These are phyloP conservation scores for Sylvietta virens DNA, from an alignment of 2,113 vertebrate species.

Conservation along the genomic window DNA sequence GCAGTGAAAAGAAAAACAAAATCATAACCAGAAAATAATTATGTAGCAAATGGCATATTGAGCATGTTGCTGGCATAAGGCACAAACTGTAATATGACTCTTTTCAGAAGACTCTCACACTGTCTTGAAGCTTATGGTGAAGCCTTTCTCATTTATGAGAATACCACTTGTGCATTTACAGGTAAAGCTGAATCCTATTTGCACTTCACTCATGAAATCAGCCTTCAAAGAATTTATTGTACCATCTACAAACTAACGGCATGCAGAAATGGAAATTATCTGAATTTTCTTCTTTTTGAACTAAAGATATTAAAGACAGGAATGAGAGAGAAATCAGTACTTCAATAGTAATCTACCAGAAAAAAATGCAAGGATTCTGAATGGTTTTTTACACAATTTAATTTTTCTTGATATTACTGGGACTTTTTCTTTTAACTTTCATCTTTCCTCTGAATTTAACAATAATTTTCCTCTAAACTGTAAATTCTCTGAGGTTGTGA, in stretches of 20 bases:
- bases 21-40: not conserved
- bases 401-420: not conserved
- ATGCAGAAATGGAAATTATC: not conserved
- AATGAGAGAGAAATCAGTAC: not conserved
- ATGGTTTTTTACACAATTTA: not conserved
- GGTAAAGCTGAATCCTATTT: not conserved
- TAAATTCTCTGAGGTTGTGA: not conserved
- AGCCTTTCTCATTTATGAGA: not conserved
- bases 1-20: not conserved
- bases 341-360: not conserved
- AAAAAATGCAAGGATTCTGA: rapidly evolving
- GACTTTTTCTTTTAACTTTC: not conserved
- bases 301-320: not conserved
- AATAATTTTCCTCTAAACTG: not conserved
- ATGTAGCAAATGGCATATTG: not conserved
- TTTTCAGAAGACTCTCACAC: not conserved
- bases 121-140: not conserved
- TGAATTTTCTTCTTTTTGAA: not conserved
- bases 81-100: not conserved
- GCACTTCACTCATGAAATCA: not conserved
- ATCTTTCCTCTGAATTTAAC: not conserved
- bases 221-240: not conserved
- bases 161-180: not conserved
- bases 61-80: not conserved
- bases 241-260: not conserved